Evolutionary conservation across 2,888 invertebrate species (phyloP).

Genomic region (Epinotia demarniana): DNA sequence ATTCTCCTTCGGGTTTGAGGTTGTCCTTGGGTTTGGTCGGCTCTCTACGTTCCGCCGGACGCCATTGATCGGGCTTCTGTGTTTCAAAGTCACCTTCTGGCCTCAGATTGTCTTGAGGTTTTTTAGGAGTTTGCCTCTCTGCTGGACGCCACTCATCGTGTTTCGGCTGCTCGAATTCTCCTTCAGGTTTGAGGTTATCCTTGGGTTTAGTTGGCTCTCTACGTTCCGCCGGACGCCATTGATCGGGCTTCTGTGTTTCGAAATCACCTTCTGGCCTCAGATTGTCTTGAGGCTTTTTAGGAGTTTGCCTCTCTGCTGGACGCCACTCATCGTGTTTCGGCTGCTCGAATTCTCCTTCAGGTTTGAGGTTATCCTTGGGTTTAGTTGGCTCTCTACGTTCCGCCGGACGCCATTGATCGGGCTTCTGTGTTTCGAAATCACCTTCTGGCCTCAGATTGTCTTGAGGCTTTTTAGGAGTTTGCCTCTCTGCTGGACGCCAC

Average conservation of each 20-base stretch:
- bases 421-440: constrained; percentile 72
- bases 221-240: constrained; percentile 62
- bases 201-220: constrained; percentile 56
- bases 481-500: constrained; percentile 77
- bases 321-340: constrained; percentile 15
- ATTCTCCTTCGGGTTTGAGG: constrained; percentile 80
- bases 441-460: constrained; percentile 78
- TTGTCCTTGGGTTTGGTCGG: constrained; percentile 77
- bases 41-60: constrained; percentile 66
- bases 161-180: constrained; percentile 66
- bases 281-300: constrained; percentile 71
- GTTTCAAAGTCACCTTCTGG: constrained; percentile 70
- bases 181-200: constrained; percentile 67
- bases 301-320: constrained; percentile 29
- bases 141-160: constrained; percentile 62
- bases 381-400: constrained; percentile 49
- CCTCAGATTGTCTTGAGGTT: constrained; percentile 57
- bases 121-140: constrained; percentile 54
- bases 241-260: constrained; percentile 58
- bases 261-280: constrained; percentile 77
- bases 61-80: constrained; percentile 57
- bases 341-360: constrained; percentile 64
- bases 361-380: constrained; percentile 79
- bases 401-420: constrained; percentile 50
- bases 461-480: constrained; percentile 58